phyloP scores from a whole-genome alignment of 1,140 invertebrate genomes.

The Leptopilina boulardi region DNA sequence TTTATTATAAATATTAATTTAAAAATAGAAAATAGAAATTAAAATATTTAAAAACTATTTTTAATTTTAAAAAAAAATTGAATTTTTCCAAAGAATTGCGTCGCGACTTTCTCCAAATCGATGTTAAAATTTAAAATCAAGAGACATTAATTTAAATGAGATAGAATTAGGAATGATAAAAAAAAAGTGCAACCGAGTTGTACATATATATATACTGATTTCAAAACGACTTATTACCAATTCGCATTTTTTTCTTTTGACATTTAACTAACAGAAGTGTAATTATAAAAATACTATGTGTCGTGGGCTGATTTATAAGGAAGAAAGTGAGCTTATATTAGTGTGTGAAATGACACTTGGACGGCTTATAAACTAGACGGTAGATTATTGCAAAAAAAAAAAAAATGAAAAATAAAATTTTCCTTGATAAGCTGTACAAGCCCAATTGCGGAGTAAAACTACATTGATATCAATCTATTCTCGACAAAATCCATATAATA shows the following conservation, averaged over 20 bases:
- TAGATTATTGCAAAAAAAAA: not conserved
- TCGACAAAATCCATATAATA: too few species aligned
- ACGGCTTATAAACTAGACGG: not conserved
- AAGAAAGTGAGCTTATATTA: not conserved
- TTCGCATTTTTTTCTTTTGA: slow-evolving; percentile 5
- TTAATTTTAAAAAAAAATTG: too few species aligned
- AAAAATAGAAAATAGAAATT: too few species aligned
- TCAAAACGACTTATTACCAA: not conserved
- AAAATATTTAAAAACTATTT: too few species aligned
- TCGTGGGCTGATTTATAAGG: slow-evolving; percentile 1
- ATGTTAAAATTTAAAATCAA: not conserved
- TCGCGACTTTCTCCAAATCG: not conserved
- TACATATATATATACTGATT: not conserved
- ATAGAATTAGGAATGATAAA: too few species aligned
- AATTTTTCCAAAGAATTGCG: too few species aligned
- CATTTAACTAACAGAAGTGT: not conserved
- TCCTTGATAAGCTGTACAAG: not conserved
- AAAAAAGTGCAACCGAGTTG: not conserved
- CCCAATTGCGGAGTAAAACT: not conserved
- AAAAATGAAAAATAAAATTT: not conserved
- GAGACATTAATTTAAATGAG: not conserved
- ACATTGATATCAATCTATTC: too few species aligned
- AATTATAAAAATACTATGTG: not conserved
- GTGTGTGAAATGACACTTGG: not conserved
- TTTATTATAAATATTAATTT: too few species aligned